A percentile compares a stretch with the other conserved stretches of the same genome.
Conservation (phyloP, 2,888 invertebrate genomes). For the Drosophila fulvimacula region DNA sequence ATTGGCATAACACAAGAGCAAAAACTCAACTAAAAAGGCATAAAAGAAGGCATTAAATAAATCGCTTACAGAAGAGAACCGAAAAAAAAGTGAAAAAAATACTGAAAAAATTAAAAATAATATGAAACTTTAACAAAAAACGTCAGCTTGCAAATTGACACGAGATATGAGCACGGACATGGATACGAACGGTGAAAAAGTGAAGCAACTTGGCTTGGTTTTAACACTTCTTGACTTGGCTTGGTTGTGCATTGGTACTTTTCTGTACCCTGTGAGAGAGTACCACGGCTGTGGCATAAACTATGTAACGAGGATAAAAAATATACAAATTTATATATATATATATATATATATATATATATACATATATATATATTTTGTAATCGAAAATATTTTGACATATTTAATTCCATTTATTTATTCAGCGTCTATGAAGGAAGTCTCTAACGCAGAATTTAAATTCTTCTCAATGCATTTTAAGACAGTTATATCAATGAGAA, state of each 20-base stretch:
- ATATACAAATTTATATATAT: no score
- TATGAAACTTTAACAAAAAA: constrained; percentile 30
- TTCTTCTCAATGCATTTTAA: no score
- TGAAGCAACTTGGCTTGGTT: constrained; percentile 69
- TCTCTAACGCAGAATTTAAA: no score
- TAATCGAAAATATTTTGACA: no score
- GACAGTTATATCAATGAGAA: not conserved
- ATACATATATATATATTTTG: no score
- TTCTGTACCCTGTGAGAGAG: not conserved
- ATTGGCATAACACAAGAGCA: constrained; percentile 46
- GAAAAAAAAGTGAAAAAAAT: not conserved
- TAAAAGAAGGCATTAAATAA: constrained; percentile 72
- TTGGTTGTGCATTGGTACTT: constrained; percentile 26
- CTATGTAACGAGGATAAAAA: not conserved
- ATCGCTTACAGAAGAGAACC: constrained; percentile 48
- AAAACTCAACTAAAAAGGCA: constrained; percentile 69
- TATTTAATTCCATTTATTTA: no score
- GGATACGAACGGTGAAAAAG: constrained; percentile 55
- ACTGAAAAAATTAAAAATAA: constrained; percentile 18
- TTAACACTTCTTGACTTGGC: constrained; percentile 75
- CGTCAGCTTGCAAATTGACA: constrained; percentile 76
- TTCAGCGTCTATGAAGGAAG: no score
- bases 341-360: no score
- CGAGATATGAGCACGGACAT: constrained; percentile 76
- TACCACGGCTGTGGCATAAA: no score